These are phyloP conservation scores for Harpegnathos saltator DNA, from an alignment of 1,140 invertebrate species.

Conservation along the genomic window DNA sequence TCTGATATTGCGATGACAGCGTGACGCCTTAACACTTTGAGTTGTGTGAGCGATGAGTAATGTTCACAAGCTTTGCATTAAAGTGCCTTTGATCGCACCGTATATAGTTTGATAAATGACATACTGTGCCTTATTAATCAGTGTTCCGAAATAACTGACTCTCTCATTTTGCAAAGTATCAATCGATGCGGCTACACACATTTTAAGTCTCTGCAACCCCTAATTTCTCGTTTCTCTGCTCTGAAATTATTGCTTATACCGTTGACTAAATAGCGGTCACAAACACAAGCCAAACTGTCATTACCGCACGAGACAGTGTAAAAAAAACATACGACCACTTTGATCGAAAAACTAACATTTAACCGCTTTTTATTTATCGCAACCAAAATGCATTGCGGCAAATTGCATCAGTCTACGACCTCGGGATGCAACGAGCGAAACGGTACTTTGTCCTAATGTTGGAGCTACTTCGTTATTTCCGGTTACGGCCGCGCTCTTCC, in stretches of 20 bases:
- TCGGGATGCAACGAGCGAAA: constrained; percentile 51
- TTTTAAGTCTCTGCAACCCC: too few species aligned
- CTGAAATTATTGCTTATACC: background rate
- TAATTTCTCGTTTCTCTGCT: background rate
- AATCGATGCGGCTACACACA: too few species aligned
- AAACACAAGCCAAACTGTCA: background rate
- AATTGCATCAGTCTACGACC: constrained; percentile 54
- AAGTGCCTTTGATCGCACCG: constrained; percentile 44
- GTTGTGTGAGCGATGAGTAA: constrained; percentile 53
- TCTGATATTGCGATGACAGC: constrained; percentile 59
- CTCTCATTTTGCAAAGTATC: background rate
- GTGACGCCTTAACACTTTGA: constrained; percentile 57
- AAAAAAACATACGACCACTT: constrained; percentile 32
- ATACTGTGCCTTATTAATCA: constrained; percentile 38
- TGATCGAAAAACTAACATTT: constrained; percentile 28
- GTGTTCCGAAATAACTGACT: background rate
- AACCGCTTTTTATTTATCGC: constrained; percentile 42
- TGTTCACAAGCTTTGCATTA: constrained; percentile 58
- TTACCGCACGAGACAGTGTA: background rate
- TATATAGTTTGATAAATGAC: constrained; percentile 51
- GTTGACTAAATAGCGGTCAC: too few species aligned
- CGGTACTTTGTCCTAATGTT: constrained; percentile 61
- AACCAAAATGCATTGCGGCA: constrained; percentile 44
- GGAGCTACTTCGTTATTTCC: constrained; percentile 66
- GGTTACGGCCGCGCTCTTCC: constrained; percentile 50